These are phyloP conservation scores for Carposina sasakii DNA, from an alignment of 1,140 invertebrate genomes.

Conservation along the genomic window DNA sequence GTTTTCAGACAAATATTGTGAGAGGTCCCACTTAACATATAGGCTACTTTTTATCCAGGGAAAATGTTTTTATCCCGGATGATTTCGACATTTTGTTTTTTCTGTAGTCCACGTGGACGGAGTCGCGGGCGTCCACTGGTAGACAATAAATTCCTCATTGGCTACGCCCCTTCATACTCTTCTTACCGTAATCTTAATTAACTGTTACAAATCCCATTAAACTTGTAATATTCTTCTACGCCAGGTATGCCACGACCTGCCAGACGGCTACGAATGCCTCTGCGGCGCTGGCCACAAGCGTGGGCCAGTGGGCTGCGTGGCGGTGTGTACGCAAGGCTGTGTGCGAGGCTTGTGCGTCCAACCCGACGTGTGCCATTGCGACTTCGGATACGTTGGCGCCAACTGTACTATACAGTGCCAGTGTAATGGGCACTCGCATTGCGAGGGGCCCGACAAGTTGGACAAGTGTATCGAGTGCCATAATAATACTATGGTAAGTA, in stretches of 20 bases:
- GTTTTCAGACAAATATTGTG: too few species aligned
- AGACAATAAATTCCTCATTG: too few species aligned
- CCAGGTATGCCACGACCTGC: slow-evolving; percentile 79
- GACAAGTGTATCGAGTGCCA: slow-evolving; percentile 88
- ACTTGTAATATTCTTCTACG: too few species aligned
- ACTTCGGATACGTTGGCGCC: slow-evolving; percentile 95
- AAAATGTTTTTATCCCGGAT: too few species aligned
- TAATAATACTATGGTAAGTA: slow-evolving; percentile 91
- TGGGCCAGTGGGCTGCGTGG: slow-evolving; percentile 78
- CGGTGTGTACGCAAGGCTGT: slow-evolving; percentile 92
- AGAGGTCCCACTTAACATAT: too few species aligned
- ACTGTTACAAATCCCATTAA: too few species aligned
- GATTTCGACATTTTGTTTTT: too few species aligned
- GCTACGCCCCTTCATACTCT: too few species aligned
- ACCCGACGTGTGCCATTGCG: slow-evolving; percentile 90
- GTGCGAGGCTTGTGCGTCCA: slow-evolving; percentile 88
- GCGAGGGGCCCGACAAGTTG: slow-evolving; percentile 87
- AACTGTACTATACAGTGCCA: slow-evolving; percentile 95
- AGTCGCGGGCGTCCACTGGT: too few species aligned
- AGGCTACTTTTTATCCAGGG: too few species aligned
- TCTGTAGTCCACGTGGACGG: too few species aligned
- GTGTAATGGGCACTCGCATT: slow-evolving; percentile 96
- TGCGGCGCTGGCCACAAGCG: slow-evolving; percentile 87
- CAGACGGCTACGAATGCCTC: slow-evolving; percentile 85
- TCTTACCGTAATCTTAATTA: too few species aligned